These are phyloP conservation scores for Drosophila virilis DNA, from an alignment of 1,140 invertebrate species.

Conservation along the genomic window DNA sequence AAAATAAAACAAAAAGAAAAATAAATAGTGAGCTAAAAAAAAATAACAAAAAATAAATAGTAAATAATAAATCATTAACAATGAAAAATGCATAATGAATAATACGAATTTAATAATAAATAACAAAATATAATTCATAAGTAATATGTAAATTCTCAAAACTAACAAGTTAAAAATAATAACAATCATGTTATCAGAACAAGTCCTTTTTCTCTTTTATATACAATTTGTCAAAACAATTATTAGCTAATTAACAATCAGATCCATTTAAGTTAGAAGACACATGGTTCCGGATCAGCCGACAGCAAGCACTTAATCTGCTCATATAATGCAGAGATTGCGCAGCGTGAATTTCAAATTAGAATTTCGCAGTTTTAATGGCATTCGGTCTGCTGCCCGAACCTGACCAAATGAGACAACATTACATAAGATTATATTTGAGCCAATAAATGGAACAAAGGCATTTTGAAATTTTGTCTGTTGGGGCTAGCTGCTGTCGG, in stretches of 20 bases:
- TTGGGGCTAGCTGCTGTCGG: constrained; percentile 29
- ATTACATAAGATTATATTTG: constrained; percentile 33
- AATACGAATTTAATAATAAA: no score
- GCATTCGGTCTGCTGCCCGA: background rate
- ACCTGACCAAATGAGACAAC: background rate
- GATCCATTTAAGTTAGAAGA: background rate
- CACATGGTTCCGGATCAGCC: background rate
- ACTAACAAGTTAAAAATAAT: no score
- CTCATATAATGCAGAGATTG: background rate
- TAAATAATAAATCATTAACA: no score
- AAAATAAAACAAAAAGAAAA: no score
- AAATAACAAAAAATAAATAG: no score
- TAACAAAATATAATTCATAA: no score
- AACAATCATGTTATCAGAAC: no score
- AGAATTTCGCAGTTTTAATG: background rate
- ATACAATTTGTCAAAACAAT: background rate
- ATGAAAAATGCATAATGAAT: no score
- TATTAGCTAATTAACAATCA: background rate
- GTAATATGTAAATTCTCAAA: no score
- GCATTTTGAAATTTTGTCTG: constrained; percentile 33
- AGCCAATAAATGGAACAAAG: constrained; percentile 70
- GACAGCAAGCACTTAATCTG: background rate
- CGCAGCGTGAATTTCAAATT: background rate
- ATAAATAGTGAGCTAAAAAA: no score
- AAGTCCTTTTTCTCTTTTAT: no score